Evolutionary conservation across 2,888 invertebrate species (phyloP), one percentile per base, ranked within the genome.

Genomic region (Trissolcus japonicus): DNA sequence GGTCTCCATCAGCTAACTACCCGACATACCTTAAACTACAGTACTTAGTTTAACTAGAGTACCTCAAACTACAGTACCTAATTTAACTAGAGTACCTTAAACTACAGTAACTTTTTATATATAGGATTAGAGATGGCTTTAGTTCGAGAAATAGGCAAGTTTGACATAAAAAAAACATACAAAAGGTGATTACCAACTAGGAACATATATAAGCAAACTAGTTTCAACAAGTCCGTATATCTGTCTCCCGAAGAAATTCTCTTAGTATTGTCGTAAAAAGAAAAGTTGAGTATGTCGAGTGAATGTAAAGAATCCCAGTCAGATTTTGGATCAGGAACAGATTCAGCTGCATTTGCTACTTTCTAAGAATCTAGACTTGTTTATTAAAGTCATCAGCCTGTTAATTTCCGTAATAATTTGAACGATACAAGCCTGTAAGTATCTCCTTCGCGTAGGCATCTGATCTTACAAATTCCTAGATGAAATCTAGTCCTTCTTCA

Each of bases 61-160:
- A 14, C 63, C 54, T 53, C 53, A 21, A 54, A 25, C 43, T 6
- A 54, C 48, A 13, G 53, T 53, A 16, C 0, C 6, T 25, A n/a
- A n/a, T n/a, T n/a, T n/a, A n/a, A n/a, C n/a, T n/a, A n/a, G 14
- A 21, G 25, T 51, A 14, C 63, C 54, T 53, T 63, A 21, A 54
- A 25, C 43, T 6, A 54, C 48, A 13, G 53, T 53, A 16, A 1
- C 6, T 25, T 25, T 41, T 21, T 29, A 41, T 41, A n/a, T 4
- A 40, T 63, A 54, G 41, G 53, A 9, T 13, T 17, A 0, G n/a
- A 16, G 1, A 63, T 54, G 4, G 63, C 17, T 14, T 21, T 63
- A 43, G 21, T 13, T 29, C 21, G 1, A 6, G 53, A 41, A 7
- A 63, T 54, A 29, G 53, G 54, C 25, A 63, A 41, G 51, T 63